Evolutionary conservation across 2,797 vertebrate species (phyloP), one percentile per base, ranked within the genome.

Genomic region (Epinephelus awoara): DNA sequence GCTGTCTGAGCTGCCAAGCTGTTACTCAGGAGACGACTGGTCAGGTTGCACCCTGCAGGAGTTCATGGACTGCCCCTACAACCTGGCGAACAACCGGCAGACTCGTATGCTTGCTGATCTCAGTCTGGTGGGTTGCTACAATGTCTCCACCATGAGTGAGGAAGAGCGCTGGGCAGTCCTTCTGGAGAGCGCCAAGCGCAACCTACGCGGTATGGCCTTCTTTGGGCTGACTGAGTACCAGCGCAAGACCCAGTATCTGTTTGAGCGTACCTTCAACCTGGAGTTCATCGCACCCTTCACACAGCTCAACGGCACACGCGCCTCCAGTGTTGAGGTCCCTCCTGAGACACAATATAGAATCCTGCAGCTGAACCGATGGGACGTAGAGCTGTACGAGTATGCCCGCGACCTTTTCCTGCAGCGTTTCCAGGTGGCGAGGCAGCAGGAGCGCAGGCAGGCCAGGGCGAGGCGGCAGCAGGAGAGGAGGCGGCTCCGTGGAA

Each of bases 21-120:
- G 98, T 91, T 99, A 99, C 91, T 85, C 93, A 0, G 97, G 98
- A 11, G 98, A 99, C 0, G 98, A 99, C 94, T 99, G 98, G 98
- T 99, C 98, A 0, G 98, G 98, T 49, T 99, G 98, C 62, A 95
- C 96, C 8, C 91, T 99, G 80, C 95, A 96, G 72, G 98, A 99
- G 79, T 99, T 99, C 95, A 98, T 98, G 97, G 96, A 97, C 66
- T 99, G 98, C 52, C 96, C 97, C 40, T 97, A 97, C 92, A 99
- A 99, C 88, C 94, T 99, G 42, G 98, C 98, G 87, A 99, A 97
- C 94, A 99, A 99, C 89, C 96, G 98, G 72, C 98, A 99, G 91
- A 97, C 97, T 21, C 98, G 98, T 93, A 99, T 99, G 98, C 95
- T 99, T 51, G 97, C 98, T 0, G 98, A 99, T 90, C 96, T 99